A percentile compares a stretch with the other conserved stretches of the same genome.
phyloP scores from a whole-genome alignment of 2,797 vertebrate species.

The Dromococcyx pavoninus region DNA sequence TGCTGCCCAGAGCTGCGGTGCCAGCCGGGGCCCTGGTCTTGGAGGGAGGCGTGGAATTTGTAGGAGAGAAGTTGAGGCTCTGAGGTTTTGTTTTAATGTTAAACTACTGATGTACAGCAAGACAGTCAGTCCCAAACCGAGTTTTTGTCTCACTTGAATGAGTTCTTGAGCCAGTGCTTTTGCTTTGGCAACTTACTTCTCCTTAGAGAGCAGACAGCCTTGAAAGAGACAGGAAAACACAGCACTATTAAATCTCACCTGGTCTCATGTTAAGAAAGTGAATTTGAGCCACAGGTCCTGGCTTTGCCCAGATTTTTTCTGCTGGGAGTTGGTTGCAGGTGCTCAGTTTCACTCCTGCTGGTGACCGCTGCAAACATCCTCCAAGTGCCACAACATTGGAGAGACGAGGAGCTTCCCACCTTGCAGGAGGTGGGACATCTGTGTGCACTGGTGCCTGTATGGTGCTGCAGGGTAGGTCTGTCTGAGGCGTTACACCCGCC shows the following conservation, averaged over 20 bases:
- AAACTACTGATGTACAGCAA: neutral
- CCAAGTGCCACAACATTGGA: neutral
- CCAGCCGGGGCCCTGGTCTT: neutral
- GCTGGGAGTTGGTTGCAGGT: neutral
- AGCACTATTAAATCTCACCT: neutral
- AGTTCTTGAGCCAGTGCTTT: neutral
- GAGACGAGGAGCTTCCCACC: fast-evolving
- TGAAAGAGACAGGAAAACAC: neutral
- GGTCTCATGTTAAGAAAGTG: neutral
- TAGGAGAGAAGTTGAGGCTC: neutral
- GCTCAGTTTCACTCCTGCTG: neutral
- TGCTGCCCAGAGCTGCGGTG: neutral
- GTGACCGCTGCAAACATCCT: neutral
- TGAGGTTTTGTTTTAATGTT: neutral
- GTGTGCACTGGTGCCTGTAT: fast-evolving
- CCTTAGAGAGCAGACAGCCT: neutral
- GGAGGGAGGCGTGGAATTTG: neutral
- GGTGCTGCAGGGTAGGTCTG: neutral
- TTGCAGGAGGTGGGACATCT: neutral
- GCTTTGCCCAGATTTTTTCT: neutral
- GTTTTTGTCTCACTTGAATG: neutral
- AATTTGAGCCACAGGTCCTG: neutral
- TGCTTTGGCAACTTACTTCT: neutral
- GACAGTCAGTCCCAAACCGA: neutral
- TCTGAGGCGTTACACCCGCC: fast-evolving